A percentile compares a stretch with the other conserved stretches of the same genome.
phyloP scores from a whole-genome alignment of 2,888 invertebrate genomes.

The Sinodicranocentrus sp. region DNA sequence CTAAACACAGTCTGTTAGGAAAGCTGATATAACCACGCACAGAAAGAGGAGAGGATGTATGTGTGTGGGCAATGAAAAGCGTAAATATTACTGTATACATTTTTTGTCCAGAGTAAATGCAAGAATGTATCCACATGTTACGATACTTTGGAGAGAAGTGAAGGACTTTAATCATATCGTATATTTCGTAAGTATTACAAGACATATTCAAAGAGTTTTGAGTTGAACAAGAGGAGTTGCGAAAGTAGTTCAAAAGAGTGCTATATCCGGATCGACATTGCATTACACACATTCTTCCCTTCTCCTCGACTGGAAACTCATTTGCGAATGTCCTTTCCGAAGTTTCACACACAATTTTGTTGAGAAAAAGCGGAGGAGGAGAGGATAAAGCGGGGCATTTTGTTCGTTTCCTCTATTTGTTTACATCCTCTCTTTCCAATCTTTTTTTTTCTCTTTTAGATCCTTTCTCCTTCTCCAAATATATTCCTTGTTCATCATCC shows the following conservation, averaged over 20 bases:
- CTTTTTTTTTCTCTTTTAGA: constrained; percentile 15
- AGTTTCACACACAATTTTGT: constrained; percentile 39
- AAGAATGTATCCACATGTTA: no score
- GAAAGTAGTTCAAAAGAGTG: constrained; percentile 7
- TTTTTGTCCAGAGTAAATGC: no score
- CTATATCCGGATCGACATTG: constrained; percentile 40
- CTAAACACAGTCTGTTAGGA: neutral
- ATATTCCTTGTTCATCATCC: constrained; percentile 19
- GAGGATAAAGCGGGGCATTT: neutral
- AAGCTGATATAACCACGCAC: no score
- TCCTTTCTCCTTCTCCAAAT: neutral
- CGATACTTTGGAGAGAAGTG: no score
- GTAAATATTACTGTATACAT: constrained; percentile 6
- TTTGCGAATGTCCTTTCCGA: constrained; percentile 57
- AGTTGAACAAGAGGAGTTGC: constrained; percentile 4
- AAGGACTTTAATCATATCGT: no score
- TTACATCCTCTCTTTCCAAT: constrained; percentile 15
- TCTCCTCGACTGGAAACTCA: constrained; percentile 44
- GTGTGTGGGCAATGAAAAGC: constrained; percentile 25
- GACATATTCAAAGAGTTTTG: no score
- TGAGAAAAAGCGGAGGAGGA: constrained; percentile 31
- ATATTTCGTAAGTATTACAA: no score
- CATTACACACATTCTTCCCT: constrained; percentile 40
- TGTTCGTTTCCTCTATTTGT: constrained; percentile 26
- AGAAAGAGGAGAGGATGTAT: constrained; percentile 11